A percentile compares a stretch with the other conserved stretches of the same genome.
Evolutionary conservation across 1,140 invertebrate species (phyloP).

Genomic region (Drosophila willistoni): DNA sequence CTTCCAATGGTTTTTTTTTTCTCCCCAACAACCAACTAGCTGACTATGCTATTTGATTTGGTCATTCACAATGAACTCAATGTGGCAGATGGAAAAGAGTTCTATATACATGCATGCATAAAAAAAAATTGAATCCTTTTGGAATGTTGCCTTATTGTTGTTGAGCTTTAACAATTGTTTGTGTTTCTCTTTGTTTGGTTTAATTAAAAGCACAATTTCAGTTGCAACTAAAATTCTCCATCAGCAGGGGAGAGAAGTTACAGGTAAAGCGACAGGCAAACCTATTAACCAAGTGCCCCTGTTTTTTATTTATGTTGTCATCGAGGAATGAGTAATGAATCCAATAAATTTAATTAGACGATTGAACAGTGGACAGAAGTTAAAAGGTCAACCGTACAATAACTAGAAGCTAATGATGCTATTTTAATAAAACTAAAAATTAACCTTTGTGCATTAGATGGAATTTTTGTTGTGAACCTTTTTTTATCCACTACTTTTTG

Average conservation of each 20-base stretch:
- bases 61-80: slow-evolving; percentile 14
- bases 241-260: slow-evolving; percentile 34
- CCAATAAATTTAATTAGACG: not conserved
- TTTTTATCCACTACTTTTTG: too few species aligned
- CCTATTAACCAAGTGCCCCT: slow-evolving; percentile 13
- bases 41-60: slow-evolving; percentile 11
- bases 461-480: too few species aligned
- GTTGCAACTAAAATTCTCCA: slow-evolving; percentile 51
- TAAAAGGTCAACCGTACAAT: not conserved
- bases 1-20: slow-evolving; percentile 1
- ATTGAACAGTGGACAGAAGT: not conserved
- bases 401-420: not conserved
- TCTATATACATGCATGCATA: slow-evolving; percentile 17
- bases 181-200: slow-evolving; percentile 39
- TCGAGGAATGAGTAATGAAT: not conserved
- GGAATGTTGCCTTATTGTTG: slow-evolving; percentile 31
- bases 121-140: slow-evolving; percentile 24
- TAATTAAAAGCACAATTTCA: slow-evolving; percentile 78
- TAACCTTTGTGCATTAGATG: too few species aligned
- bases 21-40: slow-evolving; percentile 17
- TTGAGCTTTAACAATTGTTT: slow-evolving; percentile 6
- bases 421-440: too few species aligned
- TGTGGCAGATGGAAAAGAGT: slow-evolving; percentile 1
- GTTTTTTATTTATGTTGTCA: not conserved
- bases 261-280: slow-evolving; percentile 12